Evolutionary conservation across 2,888 invertebrate species (phyloP).

Genomic region (Caenorhabditis uteleia): DNA sequence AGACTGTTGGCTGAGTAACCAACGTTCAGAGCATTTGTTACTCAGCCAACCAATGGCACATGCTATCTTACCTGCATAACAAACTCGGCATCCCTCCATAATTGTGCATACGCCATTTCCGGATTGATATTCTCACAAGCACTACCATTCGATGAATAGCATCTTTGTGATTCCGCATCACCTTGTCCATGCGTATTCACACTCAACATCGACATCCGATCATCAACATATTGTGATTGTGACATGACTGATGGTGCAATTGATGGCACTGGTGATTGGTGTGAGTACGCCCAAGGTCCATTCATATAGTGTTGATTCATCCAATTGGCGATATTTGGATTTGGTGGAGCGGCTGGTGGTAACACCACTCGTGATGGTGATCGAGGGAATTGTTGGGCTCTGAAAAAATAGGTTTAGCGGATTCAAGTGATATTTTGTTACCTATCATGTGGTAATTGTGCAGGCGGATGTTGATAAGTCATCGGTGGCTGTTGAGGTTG

Average conservation of each 20-base stretch:
- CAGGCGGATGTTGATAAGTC: background rate
- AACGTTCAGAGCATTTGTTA: background rate
- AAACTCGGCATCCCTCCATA: conserved; percentile 5
- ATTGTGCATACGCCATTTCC: conserved; percentile 5
- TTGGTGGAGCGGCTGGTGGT: conserved; percentile 11
- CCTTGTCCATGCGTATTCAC: conserved; percentile 24
- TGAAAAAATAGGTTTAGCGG: background rate
- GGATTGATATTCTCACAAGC: conserved; percentile 39
- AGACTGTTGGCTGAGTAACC: background rate
- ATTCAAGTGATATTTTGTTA: conserved; percentile 2
- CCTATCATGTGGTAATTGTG: conserved; percentile 5
- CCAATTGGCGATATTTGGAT: conserved; percentile 31
- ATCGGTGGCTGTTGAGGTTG: background rate
- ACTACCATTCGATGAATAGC: conserved; percentile 38
- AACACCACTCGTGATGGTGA: conserved; percentile 13
- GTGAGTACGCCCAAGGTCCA: conserved; percentile 18
- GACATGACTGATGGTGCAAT: conserved; percentile 32
- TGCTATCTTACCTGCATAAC: conserved; percentile 13
- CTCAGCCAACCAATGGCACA: too few relatives aligned
- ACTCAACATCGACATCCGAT: conserved; percentile 39
- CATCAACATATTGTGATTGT: conserved; percentile 16
- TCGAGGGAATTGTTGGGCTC: conserved; percentile 8
- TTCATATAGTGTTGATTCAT: conserved; percentile 23
- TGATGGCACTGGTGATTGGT: conserved; percentile 25
- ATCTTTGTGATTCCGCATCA: conserved; percentile 16